phyloP scores from a whole-genome alignment of 1,140 invertebrate species.

The Ostrea edulis region DNA sequence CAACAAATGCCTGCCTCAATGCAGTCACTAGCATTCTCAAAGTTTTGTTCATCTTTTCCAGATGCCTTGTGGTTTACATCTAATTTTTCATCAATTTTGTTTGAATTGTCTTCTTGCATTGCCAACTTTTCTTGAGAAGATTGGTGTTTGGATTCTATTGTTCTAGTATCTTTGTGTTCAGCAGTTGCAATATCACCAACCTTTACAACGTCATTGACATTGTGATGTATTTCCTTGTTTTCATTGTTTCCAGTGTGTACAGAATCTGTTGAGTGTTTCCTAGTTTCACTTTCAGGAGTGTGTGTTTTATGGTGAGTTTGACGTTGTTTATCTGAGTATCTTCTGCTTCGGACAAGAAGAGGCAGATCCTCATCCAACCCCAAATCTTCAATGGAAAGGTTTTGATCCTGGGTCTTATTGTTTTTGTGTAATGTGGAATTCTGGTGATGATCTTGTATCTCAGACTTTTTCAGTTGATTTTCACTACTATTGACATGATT shows the following conservation, averaged over 20 bases:
- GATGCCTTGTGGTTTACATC: not conserved
- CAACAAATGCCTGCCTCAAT: not conserved
- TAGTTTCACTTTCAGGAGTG: not conserved
- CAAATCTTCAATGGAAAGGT: not conserved
- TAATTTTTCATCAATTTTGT: not conserved
- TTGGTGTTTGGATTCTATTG: not conserved
- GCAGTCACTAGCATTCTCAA: not conserved
- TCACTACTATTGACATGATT: not conserved
- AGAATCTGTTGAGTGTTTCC: not conserved
- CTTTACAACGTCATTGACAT: not conserved
- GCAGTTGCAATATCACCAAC: not conserved
- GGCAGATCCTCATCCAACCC: slow-evolving; percentile 17
- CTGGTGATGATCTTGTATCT: not conserved
- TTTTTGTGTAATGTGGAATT: not conserved
- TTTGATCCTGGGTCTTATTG: not conserved
- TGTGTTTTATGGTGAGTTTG: not conserved
- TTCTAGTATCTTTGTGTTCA: not conserved
- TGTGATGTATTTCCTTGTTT: not conserved
- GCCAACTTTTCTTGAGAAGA: not conserved
- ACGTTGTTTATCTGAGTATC: not conserved
- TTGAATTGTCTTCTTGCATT: not conserved
- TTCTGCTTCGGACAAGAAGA: slow-evolving; percentile 9
- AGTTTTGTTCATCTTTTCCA: not conserved
- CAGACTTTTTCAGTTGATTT: not conserved
- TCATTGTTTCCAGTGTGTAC: not conserved